These are phyloP conservation scores for Platysteira castanea DNA, from an alignment of 2,113 vertebrate genomes.

Conservation along the genomic window DNA sequence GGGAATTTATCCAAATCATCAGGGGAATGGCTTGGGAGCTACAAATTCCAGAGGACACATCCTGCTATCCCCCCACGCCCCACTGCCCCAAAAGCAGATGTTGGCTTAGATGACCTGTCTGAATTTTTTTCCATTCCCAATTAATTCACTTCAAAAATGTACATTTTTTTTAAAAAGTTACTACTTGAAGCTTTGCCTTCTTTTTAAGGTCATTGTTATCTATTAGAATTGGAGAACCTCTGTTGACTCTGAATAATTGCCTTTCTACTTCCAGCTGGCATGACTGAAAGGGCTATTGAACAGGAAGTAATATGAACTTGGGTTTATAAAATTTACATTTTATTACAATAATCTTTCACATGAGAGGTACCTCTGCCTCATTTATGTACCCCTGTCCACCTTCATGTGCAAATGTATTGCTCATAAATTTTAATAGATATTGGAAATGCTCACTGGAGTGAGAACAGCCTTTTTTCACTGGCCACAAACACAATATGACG, in stretches of 20 bases:
- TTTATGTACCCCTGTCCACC: not conserved
- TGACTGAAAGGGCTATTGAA: not conserved
- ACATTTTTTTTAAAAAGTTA: not conserved
- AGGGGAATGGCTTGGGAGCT: not conserved
- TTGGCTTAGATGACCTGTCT: not conserved
- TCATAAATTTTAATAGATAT: slow-evolving; percentile 32
- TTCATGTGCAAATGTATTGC: slow-evolving; percentile 9
- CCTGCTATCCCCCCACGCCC: accelerated
- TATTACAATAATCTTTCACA: not conserved
- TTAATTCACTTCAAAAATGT: not conserved
- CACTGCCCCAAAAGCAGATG: accelerated
- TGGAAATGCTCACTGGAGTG: not conserved
- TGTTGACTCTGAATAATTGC: not conserved
- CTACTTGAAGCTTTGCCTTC: not conserved
- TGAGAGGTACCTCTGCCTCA: not conserved
- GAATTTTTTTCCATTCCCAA: not conserved
- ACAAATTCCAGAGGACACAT: not conserved
- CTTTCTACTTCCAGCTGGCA: not conserved
- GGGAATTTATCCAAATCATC: not conserved
- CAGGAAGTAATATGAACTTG: not conserved
- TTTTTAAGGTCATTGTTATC: not conserved
- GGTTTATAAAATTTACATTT: slow-evolving; percentile 33
- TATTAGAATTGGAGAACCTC: not conserved
- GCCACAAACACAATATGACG: not conserved
- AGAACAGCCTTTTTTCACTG: not conserved